Evolutionary conservation across 2,888 invertebrate genomes (phyloP).

Genomic region (Archips crataeganus): DNA sequence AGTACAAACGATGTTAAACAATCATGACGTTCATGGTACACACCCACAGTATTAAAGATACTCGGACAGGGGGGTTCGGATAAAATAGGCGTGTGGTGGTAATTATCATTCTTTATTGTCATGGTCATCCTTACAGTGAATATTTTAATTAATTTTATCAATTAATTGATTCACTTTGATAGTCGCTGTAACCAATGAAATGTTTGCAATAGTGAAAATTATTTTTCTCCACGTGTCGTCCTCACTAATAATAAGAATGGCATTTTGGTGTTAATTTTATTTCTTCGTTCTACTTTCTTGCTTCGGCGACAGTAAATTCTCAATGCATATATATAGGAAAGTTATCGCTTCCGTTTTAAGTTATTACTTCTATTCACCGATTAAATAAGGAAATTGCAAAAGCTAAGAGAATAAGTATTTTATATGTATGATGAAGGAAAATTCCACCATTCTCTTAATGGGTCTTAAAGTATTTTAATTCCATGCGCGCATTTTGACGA

Average conservation of each 20-base stretch:
- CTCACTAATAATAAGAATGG: constrained; percentile 9
- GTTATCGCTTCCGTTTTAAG: neutral
- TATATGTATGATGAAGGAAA: too few relatives aligned
- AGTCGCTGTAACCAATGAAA: neutral
- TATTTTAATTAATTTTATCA: constrained; percentile 8
- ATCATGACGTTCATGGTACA: constrained; percentile 62
- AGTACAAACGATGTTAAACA: constrained; percentile 44
- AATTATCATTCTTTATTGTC: constrained; percentile 2
- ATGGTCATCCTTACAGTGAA: neutral
- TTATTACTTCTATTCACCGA: neutral
- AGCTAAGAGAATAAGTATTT: too few relatives aligned
- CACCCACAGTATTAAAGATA: constrained; percentile 65
- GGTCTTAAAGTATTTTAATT: too few relatives aligned
- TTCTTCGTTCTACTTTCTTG: neutral
- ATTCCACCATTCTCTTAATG: too few relatives aligned
- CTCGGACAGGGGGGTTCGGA: neutral
- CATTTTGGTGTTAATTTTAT: constrained; percentile 1
- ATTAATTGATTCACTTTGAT: neutral
- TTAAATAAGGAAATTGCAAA: neutral
- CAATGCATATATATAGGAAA: neutral
- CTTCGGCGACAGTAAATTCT: neutral
- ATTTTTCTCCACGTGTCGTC: neutral
- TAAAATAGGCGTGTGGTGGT: constrained; percentile 11
- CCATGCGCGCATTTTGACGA: too few relatives aligned
- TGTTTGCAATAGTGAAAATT: neutral